Evolutionary conservation across 2,888 invertebrate genomes (phyloP).

Genomic region (Stictocephala bisonia): DNA sequence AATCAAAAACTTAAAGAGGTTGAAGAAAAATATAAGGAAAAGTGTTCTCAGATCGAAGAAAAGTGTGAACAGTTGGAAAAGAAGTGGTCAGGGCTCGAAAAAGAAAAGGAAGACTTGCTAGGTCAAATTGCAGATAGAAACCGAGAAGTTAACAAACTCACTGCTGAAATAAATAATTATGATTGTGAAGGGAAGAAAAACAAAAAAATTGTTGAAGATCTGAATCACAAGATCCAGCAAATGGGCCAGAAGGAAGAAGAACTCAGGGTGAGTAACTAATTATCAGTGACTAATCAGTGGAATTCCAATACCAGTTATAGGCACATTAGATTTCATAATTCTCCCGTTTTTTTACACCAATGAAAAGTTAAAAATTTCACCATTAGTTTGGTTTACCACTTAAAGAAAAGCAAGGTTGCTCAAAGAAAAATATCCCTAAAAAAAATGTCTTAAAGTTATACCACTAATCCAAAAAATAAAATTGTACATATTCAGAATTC

Average conservation of each 20-base stretch:
- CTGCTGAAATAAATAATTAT: constrained; percentile 31
- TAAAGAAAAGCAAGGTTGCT: too few relatives aligned
- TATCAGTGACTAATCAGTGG: too few relatives aligned
- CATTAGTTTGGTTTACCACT: too few relatives aligned
- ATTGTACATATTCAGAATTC: too few relatives aligned
- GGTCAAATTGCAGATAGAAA: background rate
- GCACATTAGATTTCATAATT: too few relatives aligned
- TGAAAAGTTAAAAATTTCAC: too few relatives aligned
- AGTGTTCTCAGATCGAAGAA: background rate
- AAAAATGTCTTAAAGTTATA: too few relatives aligned
- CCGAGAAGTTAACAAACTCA: background rate
- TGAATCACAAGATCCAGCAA: constrained; percentile 54
- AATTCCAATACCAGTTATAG: too few relatives aligned
- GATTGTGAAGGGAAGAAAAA: constrained; percentile 40
- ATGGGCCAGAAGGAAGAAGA: constrained; percentile 38
- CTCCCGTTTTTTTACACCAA: too few relatives aligned
- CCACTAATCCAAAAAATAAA: too few relatives aligned
- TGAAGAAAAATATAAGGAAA: constrained; percentile 16
- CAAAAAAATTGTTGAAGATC: constrained; percentile 33
- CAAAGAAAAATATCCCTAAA: too few relatives aligned
- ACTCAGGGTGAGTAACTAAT: constrained; percentile 25
- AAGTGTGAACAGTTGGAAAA: constrained; percentile 10
- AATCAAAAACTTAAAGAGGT: constrained; percentile 8
- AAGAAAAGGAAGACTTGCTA: background rate
- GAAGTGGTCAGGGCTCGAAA: background rate